A percentile compares a stretch with the other conserved stretches of the same genome.
Evolutionary conservation across 1,140 invertebrate genomes (phyloP).

Genomic region (Tetraneura akinire): DNA sequence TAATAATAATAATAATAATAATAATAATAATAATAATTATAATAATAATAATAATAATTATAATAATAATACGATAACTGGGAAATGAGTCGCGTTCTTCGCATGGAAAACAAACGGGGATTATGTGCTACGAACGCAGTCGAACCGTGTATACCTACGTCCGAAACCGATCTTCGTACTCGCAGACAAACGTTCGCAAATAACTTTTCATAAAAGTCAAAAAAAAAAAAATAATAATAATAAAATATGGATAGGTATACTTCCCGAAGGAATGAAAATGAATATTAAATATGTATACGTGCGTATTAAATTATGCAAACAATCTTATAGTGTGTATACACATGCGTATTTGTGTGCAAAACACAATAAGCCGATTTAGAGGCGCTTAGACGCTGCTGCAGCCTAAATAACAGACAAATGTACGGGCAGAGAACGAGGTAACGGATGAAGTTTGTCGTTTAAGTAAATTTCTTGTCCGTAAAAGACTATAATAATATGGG

Average conservation of each 20-base stretch:
- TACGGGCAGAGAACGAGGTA: background rate
- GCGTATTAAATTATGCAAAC: background rate
- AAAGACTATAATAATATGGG: no score
- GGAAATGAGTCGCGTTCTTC: no score
- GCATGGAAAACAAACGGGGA: no score
- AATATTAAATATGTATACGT: background rate
- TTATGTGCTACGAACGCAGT: no score
- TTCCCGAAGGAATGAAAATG: no score
- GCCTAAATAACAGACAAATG: no score
- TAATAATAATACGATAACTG: no score
- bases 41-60: background rate
- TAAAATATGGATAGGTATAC: no score
- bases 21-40: background rate
- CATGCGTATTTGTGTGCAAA: slow-evolving; percentile 4
- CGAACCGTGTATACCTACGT: no score
- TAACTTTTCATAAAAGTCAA: background rate
- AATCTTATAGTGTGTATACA: no score
- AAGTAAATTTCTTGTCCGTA: background rate
- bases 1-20: background rate
- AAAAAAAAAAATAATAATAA: no score
- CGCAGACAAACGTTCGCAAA: background rate
- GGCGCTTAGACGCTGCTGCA: background rate
- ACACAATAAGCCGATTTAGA: slow-evolving; percentile 6
- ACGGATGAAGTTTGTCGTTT: slow-evolving; percentile 4
- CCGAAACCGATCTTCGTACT: no score